These are phyloP conservation scores for Siniperca undulata DNA, from an alignment of 2,797 vertebrate species.

Conservation along the genomic window DNA sequence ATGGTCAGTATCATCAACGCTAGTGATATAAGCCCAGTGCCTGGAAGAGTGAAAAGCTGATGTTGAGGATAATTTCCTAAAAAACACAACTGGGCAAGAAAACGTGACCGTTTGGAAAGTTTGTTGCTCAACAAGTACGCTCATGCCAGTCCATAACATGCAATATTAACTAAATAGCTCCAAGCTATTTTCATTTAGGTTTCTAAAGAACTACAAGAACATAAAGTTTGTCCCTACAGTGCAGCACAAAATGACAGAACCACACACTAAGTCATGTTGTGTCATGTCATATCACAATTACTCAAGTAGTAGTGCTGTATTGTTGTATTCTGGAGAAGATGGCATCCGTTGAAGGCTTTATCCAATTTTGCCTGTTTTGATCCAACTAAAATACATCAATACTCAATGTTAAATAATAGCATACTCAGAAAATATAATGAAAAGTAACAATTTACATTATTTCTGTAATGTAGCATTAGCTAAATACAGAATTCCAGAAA, in stretches of 20 bases:
- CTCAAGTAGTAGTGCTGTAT: background rate
- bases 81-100: background rate
- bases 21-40: background rate
- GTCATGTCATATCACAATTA: background rate
- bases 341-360: background rate
- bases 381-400: background rate
- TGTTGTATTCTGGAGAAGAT: background rate
- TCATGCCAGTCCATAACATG: background rate
- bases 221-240: background rate
- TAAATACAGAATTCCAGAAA: background rate
- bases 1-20: background rate
- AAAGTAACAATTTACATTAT: background rate
- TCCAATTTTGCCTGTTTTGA: background rate
- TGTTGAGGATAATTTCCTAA: background rate
- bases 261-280: background rate
- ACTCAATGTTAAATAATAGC: background rate
- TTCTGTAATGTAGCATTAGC: background rate
- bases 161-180: background rate
- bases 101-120: background rate
- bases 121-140: background rate
- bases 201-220: background rate
- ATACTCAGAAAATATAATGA: background rate
- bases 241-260: background rate
- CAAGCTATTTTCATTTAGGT: background rate
- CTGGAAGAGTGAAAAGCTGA: background rate